Base-by-base conservation (phyloP, 2,888 invertebrate species). In the Agrochola macilenta region DNA sequence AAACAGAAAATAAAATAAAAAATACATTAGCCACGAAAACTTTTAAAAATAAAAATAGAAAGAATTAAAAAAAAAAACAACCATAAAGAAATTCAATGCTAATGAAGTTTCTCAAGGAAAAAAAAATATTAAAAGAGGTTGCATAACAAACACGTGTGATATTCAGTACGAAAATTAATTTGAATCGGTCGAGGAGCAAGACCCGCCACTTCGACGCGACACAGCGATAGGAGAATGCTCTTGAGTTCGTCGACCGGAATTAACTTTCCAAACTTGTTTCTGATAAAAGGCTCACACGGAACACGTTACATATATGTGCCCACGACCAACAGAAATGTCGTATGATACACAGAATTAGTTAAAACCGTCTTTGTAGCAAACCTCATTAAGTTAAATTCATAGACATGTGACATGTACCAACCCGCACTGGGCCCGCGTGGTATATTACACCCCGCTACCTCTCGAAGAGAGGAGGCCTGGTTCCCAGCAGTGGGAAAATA, bases 191-290 rank as follows among this genome's bases (percentile, higher is more conserved):
- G 86, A 78, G 70, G 82, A 82, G 78, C 81, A 80, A 76, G 75
- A 46, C 85, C 85, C 72, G 83, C 82, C 83, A 82, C 70, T 84
- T 85, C 69, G 71, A 70, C 71, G 85, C 88, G 78, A 79, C 93
- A 93, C 87, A 88, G 89, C 93, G 94, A 94, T 93, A 93, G 85
- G 91, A 89, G 92, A 92, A 91, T 92, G 93, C 92, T 92, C 91
- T 90, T 90, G 91, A 84, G 92, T 95, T 94, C 95, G 91, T 89
- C 92, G 94, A 91, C 94, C 94, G 91, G 91, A 91, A 92, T 90
- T 91, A 93, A 93, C 96, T 95, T 96, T 96, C 95, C 92, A 95
- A 96, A 95, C 96, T 92, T 88, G 95, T 95, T 94, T 91, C 90
- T 92, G 91, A 92, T 93, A 93, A 93, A 93, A 93, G 91, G 90